Conservation (phyloP, 2,888 invertebrate species). For the Agelastica alni region DNA sequence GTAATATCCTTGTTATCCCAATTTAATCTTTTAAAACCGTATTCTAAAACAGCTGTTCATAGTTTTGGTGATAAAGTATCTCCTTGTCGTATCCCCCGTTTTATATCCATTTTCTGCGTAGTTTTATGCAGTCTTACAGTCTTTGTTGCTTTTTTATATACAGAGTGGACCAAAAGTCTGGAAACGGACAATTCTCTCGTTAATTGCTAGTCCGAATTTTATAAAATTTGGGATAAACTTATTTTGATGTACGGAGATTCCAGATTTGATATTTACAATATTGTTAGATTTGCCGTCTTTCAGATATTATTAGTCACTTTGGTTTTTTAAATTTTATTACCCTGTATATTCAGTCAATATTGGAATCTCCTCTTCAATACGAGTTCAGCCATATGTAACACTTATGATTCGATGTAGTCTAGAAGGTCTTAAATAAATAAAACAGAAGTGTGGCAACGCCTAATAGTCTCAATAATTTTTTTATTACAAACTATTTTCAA, state of each 20-base stretch:
- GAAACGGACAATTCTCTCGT: background rate
- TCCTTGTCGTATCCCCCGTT: no score
- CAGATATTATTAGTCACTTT: background rate
- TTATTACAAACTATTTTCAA: no score
- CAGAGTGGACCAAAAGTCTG: background rate
- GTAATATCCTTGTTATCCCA: no score
- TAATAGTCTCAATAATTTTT: no score
- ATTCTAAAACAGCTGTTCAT: no score
- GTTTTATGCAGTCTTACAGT: no score
- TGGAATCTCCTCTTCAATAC: background rate
- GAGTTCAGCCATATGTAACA: background rate
- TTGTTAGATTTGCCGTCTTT: background rate
- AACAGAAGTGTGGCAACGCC: no score
- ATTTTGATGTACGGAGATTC: background rate
- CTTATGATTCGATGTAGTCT: background rate
- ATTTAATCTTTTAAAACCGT: no score
- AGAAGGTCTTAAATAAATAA: no score
- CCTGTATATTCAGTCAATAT: background rate
- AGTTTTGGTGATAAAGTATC: no score
- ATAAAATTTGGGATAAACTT: background rate
- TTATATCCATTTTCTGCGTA: no score
- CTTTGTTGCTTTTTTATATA: background rate
- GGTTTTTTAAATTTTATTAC: background rate
- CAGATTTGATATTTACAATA: slow-evolving; percentile 1
- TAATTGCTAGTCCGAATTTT: background rate